Percentiles rank a stretch among this genome's conserved stretches.
Evolutionary conservation across 2,888 invertebrate genomes (phyloP).

Genomic region (Cheilosia urbana): DNA sequence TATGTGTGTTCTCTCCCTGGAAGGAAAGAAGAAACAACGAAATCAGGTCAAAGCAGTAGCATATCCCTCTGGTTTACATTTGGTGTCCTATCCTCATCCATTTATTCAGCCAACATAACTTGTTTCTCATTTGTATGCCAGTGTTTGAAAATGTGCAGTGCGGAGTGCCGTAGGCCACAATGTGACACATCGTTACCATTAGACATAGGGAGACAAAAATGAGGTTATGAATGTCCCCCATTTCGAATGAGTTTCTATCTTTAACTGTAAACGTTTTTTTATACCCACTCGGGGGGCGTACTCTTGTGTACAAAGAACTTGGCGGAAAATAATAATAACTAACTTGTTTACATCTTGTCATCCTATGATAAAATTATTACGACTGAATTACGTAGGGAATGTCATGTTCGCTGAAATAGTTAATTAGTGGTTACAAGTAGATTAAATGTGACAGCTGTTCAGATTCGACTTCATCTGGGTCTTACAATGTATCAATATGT

Average conservation of each 20-base stretch:
- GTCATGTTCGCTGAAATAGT: background rate
- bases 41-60: slow-evolving; percentile 61
- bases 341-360: slow-evolving; percentile 3
- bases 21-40: slow-evolving; percentile 21
- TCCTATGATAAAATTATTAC: background rate
- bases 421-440: background rate
- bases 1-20: slow-evolving; percentile 3
- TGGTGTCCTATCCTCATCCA: background rate
- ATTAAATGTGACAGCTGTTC: background rate
- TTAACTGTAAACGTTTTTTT: background rate
- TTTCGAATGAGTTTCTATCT: slow-evolving; percentile 3
- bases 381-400: background rate
- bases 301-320: background rate
- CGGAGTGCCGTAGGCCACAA: slow-evolving; percentile 24
- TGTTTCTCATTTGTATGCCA: slow-evolving; percentile 50
- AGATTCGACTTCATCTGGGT: background rate
- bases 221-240: slow-evolving; percentile 47
- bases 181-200: slow-evolving; percentile 18
- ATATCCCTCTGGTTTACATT: slow-evolving; percentile 50
- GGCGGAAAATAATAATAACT: background rate
- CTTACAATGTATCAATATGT: too few species aligned
- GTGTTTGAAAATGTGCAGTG: slow-evolving; percentile 26
- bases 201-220: slow-evolving; percentile 25
- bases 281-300: background rate
- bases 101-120: slow-evolving; percentile 23